A percentile compares a stretch with the other conserved stretches of the same genome.
Conservation (phyloP, 2,113 vertebrate species). For the Sphyrna mokarran region DNA sequence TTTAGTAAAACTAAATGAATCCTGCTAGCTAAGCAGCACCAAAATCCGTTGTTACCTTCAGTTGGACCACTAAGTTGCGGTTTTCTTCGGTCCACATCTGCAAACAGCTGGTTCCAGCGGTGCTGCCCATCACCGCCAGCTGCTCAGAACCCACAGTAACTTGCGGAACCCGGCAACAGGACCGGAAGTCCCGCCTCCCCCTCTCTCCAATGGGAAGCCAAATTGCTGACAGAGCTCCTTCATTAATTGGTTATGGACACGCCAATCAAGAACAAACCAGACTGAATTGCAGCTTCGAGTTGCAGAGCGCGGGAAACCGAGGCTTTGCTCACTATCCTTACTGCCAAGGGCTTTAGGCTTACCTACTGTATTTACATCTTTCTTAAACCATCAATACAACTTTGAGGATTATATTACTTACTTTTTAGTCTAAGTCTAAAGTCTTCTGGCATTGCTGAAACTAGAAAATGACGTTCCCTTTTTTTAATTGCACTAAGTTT, state of each 20-base stretch:
- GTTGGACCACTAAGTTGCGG: not conserved
- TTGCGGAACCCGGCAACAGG: not conserved
- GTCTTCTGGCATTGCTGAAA: not conserved
- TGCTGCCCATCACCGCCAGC: not conserved
- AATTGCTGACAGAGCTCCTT: not conserved
- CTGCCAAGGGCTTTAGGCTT: not conserved
- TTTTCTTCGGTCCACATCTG: conserved; percentile 38
- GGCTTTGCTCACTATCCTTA: too few species aligned
- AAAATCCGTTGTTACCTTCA: conserved; percentile 15
- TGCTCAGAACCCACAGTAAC: not conserved
- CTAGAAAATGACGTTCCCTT: not conserved
- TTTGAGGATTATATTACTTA: not conserved
- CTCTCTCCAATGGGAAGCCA: not conserved
- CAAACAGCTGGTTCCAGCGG: not conserved
- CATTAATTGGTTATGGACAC: not conserved
- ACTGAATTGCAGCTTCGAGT: not conserved
- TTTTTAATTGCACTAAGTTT: not conserved
- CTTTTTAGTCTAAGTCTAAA: not conserved
- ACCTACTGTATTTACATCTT: not conserved
- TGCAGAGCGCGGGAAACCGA: not conserved
- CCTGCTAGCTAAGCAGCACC: not conserved
- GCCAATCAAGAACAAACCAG: not conserved
- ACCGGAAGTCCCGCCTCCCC: not conserved
- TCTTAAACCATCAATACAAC: not conserved
- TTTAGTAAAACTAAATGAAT: not conserved